Base-by-base conservation (phyloP, 2,888 invertebrate genomes). In the Eudasyphora cyanicolor region DNA sequence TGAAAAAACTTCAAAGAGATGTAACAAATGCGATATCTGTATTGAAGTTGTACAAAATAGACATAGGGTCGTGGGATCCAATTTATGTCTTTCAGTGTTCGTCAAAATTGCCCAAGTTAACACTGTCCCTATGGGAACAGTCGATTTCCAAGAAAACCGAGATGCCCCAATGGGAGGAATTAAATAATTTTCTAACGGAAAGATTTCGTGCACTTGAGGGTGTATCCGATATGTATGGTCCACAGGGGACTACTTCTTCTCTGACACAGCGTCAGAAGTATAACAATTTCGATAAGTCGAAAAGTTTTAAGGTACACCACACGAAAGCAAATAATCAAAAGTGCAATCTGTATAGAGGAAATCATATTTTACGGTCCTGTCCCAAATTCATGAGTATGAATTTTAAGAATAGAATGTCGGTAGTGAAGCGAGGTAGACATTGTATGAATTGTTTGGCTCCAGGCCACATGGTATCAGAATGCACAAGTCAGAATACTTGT, bases 341-440 rank as follows among this genome's bases (percentile, higher is more conserved):
- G n/a, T n/a, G n/a, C n/a, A n/a, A n/a, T n/a, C n/a, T n/a, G n/a
- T n/a, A n/a, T n/a, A n/a, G n/a, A n/a, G n/a, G n/a, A n/a, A n/a
- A n/a, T n/a, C n/a, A 81, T 54, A n/a, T 38, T 8, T 75, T 84
- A 0, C 69, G 78, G 17, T 51, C 62, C 24, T 84, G 84, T 27
- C 71, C 71, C 0, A 70, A 64, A 10, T 81, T 84, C 45, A 29
- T 81, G 6, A 70, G 32, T 64, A 62, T 79, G 54, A 51, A 24
- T 29, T 24, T 70, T 5, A 32, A 17, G 0, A 54, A 64, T 17
- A n/a, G n/a, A n/a, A n/a, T n/a, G n/a, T n/a, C n/a, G n/a, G n/a
- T 14, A 51, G 7, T 10, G 1, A n/a, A 42, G 12, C 29, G 67
- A 17, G 19, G 29, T 7, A 35, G 7, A 2, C 32, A 35, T 42